Evolutionary conservation across 1,140 invertebrate species (phyloP).

Genomic region (Agrilus planipennis): DNA sequence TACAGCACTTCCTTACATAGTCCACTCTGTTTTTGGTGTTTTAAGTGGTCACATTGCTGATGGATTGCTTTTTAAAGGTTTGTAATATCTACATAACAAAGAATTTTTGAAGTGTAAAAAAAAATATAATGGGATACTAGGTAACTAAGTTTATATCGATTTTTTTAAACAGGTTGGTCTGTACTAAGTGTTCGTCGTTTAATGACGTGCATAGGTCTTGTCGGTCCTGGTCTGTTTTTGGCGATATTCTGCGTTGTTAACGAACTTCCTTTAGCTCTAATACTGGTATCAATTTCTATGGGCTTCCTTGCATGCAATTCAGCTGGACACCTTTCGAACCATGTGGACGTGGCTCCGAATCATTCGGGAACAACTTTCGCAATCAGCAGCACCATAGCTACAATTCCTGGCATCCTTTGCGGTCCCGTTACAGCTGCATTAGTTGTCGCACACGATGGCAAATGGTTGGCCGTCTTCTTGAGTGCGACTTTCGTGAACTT

Average conservation of each 20-base stretch:
- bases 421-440: constrained; percentile 68
- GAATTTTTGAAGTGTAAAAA: too few relatives aligned
- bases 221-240: constrained; percentile 62
- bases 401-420: constrained; percentile 65
- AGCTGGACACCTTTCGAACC: constrained; percentile 67
- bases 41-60: constrained; percentile 66
- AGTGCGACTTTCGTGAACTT: constrained; percentile 63
- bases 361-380: constrained; percentile 72
- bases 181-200: constrained; percentile 59
- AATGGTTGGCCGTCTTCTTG: constrained; percentile 68
- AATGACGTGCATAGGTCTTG: constrained; percentile 65
- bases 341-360: constrained; percentile 68
- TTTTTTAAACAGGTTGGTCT: constrained; percentile 55
- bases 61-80: constrained; percentile 42
- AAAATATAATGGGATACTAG: too few relatives aligned
- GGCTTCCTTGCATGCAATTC: constrained; percentile 68
- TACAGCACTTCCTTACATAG: constrained; percentile 65
- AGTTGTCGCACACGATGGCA: constrained; percentile 55
- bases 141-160: too few relatives aligned
- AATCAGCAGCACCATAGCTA: constrained; percentile 68
- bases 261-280: constrained; percentile 55
- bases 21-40: constrained; percentile 63
- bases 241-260: constrained; percentile 63
- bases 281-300: constrained; percentile 69
- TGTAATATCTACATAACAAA: too few relatives aligned